Evolutionary conservation across 2,888 invertebrate genomes (phyloP).

Genomic region (Archips crataeganus): DNA sequence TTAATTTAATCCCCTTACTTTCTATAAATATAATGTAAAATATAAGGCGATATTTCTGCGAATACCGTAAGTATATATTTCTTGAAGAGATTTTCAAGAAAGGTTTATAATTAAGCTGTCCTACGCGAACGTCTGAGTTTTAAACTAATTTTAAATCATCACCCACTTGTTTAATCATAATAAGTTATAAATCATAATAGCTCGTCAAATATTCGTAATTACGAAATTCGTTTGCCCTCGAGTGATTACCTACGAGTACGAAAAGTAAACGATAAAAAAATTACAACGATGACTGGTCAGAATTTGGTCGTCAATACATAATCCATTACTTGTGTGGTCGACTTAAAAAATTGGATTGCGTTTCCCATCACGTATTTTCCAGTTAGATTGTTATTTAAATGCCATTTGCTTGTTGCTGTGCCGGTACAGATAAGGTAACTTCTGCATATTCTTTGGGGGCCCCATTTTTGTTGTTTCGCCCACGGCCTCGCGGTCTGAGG

Average conservation of each 20-base stretch:
- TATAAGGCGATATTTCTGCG: background rate
- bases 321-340: constrained; percentile 4
- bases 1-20: background rate
- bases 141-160: constrained; percentile 24
- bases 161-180: constrained; percentile 24
- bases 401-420: background rate
- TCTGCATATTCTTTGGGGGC: background rate
- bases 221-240: constrained; percentile 19
- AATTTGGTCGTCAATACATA: constrained; percentile 17
- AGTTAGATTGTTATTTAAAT: constrained; percentile 3
- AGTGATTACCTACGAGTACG: background rate
- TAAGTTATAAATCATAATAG: background rate
- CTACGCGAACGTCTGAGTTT: constrained; percentile 4
- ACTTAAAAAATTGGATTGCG: constrained; percentile 13
- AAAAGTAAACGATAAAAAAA: constrained; percentile 15
- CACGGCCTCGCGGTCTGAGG: too few relatives aligned
- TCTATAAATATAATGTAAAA: background rate
- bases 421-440: background rate
- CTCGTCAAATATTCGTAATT: constrained; percentile 14
- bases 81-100: background rate
- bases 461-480: too few relatives aligned
- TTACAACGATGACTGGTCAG: constrained; percentile 12
- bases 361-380: background rate
- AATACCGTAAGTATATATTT: constrained; percentile 8
- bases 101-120: background rate